Evolutionary conservation across 2,797 vertebrate species (phyloP).

Genomic region (Sus cebifrons): DNA sequence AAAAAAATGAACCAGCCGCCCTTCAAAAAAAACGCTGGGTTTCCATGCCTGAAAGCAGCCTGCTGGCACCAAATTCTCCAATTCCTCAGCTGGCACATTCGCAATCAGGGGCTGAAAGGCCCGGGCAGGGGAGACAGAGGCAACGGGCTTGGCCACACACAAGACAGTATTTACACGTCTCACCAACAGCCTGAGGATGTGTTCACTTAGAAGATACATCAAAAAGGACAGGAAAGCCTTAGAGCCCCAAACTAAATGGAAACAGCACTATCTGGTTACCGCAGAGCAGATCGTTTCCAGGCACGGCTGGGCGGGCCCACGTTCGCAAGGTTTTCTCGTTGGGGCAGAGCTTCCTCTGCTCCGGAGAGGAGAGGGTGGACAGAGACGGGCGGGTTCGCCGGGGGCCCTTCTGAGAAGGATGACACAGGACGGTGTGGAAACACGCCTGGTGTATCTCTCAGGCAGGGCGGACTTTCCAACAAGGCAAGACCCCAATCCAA

Average conservation of each 20-base stretch:
- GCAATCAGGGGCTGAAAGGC: rapidly evolving
- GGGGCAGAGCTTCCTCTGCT: neutral
- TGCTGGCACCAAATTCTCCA: neutral
- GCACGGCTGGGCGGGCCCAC: rapidly evolving
- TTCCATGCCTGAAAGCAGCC: rapidly evolving
- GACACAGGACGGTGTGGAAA: rapidly evolving
- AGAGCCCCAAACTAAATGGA: rapidly evolving
- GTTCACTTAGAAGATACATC: neutral
- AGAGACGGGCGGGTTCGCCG: rapidly evolving
- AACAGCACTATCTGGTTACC: neutral
- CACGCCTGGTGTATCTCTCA: rapidly evolving
- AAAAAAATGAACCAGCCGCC: neutral
- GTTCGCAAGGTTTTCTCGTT: rapidly evolving
- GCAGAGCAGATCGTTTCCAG: neutral
- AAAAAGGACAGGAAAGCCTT: neutral
- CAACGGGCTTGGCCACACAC: neutral
- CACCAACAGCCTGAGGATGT: neutral
- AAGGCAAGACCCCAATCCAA: rapidly evolving
- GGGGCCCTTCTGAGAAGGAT: neutral
- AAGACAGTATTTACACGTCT: rapidly evolving
- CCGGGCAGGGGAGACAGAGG: neutral
- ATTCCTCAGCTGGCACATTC: rapidly evolving
- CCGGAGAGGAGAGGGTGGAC: neutral
- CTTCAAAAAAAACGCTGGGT: rapidly evolving
- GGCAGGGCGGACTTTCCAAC: rapidly evolving